phyloP scores from a whole-genome alignment of 2,113 vertebrate genomes.

The Atrichornis clamosus region DNA sequence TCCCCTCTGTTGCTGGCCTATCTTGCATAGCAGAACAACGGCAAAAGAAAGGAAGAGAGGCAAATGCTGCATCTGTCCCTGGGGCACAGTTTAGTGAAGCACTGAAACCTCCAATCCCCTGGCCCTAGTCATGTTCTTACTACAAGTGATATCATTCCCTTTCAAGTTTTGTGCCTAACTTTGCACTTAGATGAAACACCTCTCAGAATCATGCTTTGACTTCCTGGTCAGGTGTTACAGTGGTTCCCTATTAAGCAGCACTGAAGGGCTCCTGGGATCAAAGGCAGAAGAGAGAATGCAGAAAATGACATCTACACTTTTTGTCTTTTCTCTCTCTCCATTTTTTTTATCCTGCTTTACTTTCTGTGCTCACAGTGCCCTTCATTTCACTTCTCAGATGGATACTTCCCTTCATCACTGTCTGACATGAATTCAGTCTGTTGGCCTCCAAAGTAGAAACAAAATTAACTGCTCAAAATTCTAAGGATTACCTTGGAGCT shows the following conservation, averaged over 20 bases:
- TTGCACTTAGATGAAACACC: neutral
- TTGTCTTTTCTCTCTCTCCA: neutral
- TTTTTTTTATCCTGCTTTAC: neutral
- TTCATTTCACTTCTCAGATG: conserved; percentile 9
- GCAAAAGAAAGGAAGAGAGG: neutral
- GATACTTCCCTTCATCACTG: neutral
- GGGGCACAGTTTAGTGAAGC: neutral
- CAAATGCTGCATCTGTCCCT: neutral
- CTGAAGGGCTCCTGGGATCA: neutral
- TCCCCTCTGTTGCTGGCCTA: neutral
- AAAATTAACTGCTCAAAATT: conserved; percentile 25
- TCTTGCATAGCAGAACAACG: neutral
- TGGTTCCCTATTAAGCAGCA: neutral
- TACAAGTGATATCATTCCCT: neutral
- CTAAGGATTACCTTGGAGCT: neutral
- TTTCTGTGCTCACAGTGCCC: neutral
- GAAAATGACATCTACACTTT: neutral
- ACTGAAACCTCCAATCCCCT: neutral
- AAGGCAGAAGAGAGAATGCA: neutral
- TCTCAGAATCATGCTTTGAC: neutral
- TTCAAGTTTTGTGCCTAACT: neutral
- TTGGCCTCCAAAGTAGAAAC: neutral
- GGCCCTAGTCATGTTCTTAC: neutral
- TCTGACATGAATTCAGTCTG: neutral
- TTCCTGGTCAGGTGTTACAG: neutral